Evolutionary conservation across 2,797 vertebrate genomes (phyloP).

Genomic region (Bovichtus variegatus): DNA sequence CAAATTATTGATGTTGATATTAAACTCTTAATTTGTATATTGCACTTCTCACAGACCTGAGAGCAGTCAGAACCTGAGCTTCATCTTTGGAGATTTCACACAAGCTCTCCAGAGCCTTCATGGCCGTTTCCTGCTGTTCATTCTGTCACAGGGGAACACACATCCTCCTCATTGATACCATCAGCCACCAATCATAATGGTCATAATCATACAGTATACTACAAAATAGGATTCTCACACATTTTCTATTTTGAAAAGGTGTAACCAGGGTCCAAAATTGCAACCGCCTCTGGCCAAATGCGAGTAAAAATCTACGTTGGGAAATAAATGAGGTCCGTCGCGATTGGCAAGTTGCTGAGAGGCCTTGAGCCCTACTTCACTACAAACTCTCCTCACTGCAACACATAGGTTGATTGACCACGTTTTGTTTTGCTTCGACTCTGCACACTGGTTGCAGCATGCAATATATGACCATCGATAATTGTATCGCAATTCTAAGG

Average conservation of each 20-base stretch:
- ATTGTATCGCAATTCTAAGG: not conserved
- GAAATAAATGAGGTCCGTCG: too few relatives aligned
- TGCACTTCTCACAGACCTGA: constrained; percentile 86
- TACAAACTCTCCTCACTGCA: too few relatives aligned
- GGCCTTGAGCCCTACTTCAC: too few relatives aligned
- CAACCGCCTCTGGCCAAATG: too few relatives aligned
- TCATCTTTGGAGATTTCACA: constrained; percentile 86
- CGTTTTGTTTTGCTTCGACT: too few relatives aligned
- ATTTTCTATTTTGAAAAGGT: constrained; percentile 18
- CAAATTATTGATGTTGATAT: not conserved
- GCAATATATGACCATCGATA: too few relatives aligned
- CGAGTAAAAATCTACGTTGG: too few relatives aligned
- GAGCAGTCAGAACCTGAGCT: constrained; percentile 85
- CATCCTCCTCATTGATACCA: constrained; percentile 20
- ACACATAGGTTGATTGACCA: too few relatives aligned
- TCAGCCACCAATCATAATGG: constrained; percentile 3
- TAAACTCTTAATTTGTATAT: not conserved
- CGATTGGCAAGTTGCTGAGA: too few relatives aligned
- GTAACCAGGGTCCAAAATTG: not conserved
- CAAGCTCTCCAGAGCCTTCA: constrained; percentile 90
- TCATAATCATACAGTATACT: constrained; percentile 13
- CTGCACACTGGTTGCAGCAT: too few relatives aligned
- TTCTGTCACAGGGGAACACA: constrained; percentile 81
- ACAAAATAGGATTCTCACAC: not conserved
- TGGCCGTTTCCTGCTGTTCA: constrained; percentile 85